Base-by-base conservation (phyloP, 1,140 invertebrate species). In the Polyergus mexicanus region DNA sequence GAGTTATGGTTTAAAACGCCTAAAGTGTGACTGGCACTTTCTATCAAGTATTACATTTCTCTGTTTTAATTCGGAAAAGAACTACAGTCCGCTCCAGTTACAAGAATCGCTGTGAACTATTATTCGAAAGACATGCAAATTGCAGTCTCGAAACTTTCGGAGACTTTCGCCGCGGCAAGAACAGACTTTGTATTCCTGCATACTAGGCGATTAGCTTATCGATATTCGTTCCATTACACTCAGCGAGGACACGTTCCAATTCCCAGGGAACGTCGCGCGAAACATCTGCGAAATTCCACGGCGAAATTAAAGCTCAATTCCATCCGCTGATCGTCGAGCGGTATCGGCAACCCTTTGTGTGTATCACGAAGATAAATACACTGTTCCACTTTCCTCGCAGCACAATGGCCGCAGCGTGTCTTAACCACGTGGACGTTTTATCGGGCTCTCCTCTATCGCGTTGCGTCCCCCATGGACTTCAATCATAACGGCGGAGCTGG, bases 401-500 rank as follows among this genome's bases (percentile, higher is more conserved):
- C 69, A 28, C 75, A 65, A 60, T 25, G 56, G 44, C 47, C 16
- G 47, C 54, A 47, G 41, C 47, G 54, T 32, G 69, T 63, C 68
- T 38, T 35, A 32, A 51, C 75, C 41, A 25, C 47, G 54, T 47
- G 62, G 58, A 41, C 25, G 51, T 81, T 51, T 51, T 80, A 80
- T 63, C 16, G 35, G 44, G 35, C 54, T 22, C 63, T 62, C 41
- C 60, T 62, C 51, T 25, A 3, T 44, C 72, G 44, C 22, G 41
- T 51, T 76, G 13, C 75, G 38, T 74, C 63, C 84, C 19, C 84
- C 19, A 54, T 51, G 76, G 54, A 60, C 88, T 86, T 89, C 88
- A 89, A 89, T 89, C 85, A 89, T 86, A 89, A 86, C 77, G 54
- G 60, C 84, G 35, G 71, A 72, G 63, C 68, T 47, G 84, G 66